phyloP scores from a whole-genome alignment of 23 tunicate genomes.

The Pegea sp. region DNA sequence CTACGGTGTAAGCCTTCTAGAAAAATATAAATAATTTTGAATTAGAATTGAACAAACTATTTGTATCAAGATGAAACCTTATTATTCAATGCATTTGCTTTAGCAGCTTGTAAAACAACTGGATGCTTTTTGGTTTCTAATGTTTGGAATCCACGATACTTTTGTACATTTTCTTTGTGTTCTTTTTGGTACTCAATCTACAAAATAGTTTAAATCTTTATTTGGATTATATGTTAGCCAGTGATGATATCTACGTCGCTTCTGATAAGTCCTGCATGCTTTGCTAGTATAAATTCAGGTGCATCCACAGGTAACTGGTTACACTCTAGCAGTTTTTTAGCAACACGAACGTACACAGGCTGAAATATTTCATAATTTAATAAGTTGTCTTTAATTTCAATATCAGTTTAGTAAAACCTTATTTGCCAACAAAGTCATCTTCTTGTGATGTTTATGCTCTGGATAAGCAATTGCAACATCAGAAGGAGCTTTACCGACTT shows the following conservation, averaged over 20 bases:
- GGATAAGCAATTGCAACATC: constrained; percentile 70
- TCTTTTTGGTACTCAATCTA: constrained; percentile 77
- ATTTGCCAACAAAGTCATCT: constrained; percentile 30
- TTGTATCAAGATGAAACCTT: too few species aligned
- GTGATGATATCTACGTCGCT: too few species aligned
- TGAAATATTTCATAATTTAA: too few species aligned
- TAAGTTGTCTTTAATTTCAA: too few species aligned
- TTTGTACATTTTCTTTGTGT: constrained; percentile 27
- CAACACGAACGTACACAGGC: constrained; percentile 58
- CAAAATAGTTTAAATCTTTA: too few species aligned
- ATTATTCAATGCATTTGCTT: constrained; percentile 19
- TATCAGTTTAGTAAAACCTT: too few species aligned
- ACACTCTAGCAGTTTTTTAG: constrained; percentile 57
- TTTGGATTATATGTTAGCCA: too few species aligned
- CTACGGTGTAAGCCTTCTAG: too few species aligned
- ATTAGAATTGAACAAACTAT: too few species aligned
- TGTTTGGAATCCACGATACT: constrained; percentile 87
- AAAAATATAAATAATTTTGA: too few species aligned
- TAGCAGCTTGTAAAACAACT: constrained; percentile 76
- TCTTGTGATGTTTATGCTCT: constrained; percentile 26
- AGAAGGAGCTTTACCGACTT: constrained; percentile 51
- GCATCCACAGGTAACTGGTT: constrained; percentile 64
- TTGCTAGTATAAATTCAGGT: constrained; percentile 81
- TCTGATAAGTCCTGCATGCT: constrained; percentile 9
- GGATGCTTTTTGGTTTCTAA: constrained; percentile 95